Base-by-base conservation (phyloP, 2,797 vertebrate genomes). In the Tiaroga cobitis region DNA sequence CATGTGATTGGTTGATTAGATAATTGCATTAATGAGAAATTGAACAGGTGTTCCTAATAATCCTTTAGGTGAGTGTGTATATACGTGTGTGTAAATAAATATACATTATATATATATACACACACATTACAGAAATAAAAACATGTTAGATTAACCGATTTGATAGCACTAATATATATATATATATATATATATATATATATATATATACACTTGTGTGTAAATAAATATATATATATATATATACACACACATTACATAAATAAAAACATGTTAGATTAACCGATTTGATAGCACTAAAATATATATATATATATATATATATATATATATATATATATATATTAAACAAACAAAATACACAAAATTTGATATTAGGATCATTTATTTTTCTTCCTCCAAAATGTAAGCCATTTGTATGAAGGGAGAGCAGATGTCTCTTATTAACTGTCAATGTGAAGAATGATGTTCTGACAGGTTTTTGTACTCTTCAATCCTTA, bases 321-420 rank as follows among this genome's bases (percentile, higher is more conserved):
- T 78, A 6, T 8, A 16, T 19, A 4, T 37, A 39, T 13, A n/a
- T 13, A 3, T 11, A 9, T 13, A 11, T 56, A 32, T 16, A 21
- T 54, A 15, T 18, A 21, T 79, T 21, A 46, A 74, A 46, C 13
- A 76, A 76, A 80, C 26, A 24, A 80, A 67, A 80, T 43, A 54
- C 75, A 77, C 46, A 39, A 54, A 5, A 84, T 70, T 0, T 4
- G 3, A 65, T 78, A 46, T 70, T 63, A 65, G 41, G 32, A 39
- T 80, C 0, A 65, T 85, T 85, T 85, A 85, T 63, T 70, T 61
- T 37, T 73, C 77, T 65, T 85, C 41, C 54, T 85, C 78, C 76
- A 72, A 39, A 61, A 34, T 39, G 65, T 39, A 84, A 56, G 73
- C 49, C 19, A 59, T 78, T 69, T 84, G 74, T n/a, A 69, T 59